A percentile compares a stretch with the other conserved stretches of the same genome.
phyloP scores from a whole-genome alignment of 1,140 invertebrate genomes.

The Drosophila malerkotliana region DNA sequence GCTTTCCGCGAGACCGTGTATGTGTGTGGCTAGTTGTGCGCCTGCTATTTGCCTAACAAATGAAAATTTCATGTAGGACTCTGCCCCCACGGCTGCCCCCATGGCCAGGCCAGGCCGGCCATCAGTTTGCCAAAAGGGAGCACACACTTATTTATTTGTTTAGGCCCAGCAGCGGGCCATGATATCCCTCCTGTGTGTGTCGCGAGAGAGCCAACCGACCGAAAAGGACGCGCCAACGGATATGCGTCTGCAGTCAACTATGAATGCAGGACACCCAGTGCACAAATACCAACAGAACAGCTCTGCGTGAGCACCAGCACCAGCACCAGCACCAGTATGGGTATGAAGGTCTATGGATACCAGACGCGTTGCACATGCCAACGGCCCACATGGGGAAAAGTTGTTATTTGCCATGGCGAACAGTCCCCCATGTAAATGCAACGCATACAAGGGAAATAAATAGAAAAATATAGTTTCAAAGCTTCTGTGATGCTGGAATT shows the following conservation, averaged over 20 bases:
- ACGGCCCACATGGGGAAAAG: slow-evolving; percentile 41
- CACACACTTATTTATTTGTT: slow-evolving; percentile 78
- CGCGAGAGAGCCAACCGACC: slow-evolving; percentile 25
- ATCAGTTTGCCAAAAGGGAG: slow-evolving; percentile 76
- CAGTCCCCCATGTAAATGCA: slow-evolving; percentile 28
- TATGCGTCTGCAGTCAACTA: slow-evolving; percentile 76
- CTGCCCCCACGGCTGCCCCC: slow-evolving; percentile 3
- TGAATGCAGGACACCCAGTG: slow-evolving; percentile 51
- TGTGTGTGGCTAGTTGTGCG: slow-evolving; percentile 28
- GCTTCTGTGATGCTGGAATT: slow-evolving; percentile 28
- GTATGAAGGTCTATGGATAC: slow-evolving; percentile 32
- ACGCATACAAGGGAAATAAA: slow-evolving; percentile 38
- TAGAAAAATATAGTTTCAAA: slow-evolving; percentile 37
- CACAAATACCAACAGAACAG: slow-evolving; percentile 26
- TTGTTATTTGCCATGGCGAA: slow-evolving; percentile 43
- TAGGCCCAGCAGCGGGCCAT: slow-evolving; percentile 73
- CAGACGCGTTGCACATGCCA: slow-evolving; percentile 58
- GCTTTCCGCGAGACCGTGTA: slow-evolving; percentile 15
- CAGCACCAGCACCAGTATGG: not conserved
- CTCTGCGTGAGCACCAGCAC: slow-evolving; percentile 14
- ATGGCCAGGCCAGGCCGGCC: slow-evolving; percentile 59
- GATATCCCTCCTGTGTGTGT: slow-evolving; percentile 36
- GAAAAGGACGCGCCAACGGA: slow-evolving; percentile 64
- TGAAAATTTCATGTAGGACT: slow-evolving; percentile 75
- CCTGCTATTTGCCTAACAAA: slow-evolving; percentile 76